Evolutionary conservation across 2,797 vertebrate genomes (phyloP), one percentile per base, ranked within the genome.

Genomic region (Nannoperca obscura): DNA sequence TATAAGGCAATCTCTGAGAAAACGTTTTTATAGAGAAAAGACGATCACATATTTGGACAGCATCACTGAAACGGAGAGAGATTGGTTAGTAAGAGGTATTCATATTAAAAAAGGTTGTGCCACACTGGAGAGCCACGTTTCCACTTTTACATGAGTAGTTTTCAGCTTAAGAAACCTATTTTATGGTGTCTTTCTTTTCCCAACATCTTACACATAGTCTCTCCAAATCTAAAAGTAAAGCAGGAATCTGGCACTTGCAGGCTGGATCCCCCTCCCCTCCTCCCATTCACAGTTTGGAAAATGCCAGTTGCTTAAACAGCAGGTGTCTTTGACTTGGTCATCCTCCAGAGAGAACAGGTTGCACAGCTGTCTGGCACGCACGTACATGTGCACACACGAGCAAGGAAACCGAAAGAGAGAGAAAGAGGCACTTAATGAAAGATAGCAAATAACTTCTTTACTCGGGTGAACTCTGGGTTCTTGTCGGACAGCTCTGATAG

Each of bases 311-410:
- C 65, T 76, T 38, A 52, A 86, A 78, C 70, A 52, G 86, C 90
- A 91, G 92, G 91, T 92, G 91, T 89, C 87, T 90, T 88, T 89
- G 89, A 91, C 88, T 91, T 87, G 91, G 87, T 90, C 81, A 14
- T 68, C 73, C 67, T 93, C 86, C 91, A 93, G 87, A 81, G 74
- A 76, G 81, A 84, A 73, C 86, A 90, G 84, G 86, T 85, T 91
- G 83, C 81, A 90, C 90, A 91, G 88, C 89, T 91, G 90, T 89
- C 72, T 85, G 86, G 61, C 67, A 79, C 55, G 53, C 75, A 82
- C 49, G 53, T 19, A 70, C 13, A 15, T 34, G n/a, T 24, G 40
- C 65, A 61, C 75, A 67, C 72, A 79, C 55, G 69, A 10, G 67
- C 40, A 57, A 47, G 30, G 5, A 24, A 34, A 34, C 34, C 7